Percentiles rank a stretch among this genome's conserved stretches.
Evolutionary conservation across 2,113 vertebrate species (phyloP).

Genomic region (Petromus typicus): DNA sequence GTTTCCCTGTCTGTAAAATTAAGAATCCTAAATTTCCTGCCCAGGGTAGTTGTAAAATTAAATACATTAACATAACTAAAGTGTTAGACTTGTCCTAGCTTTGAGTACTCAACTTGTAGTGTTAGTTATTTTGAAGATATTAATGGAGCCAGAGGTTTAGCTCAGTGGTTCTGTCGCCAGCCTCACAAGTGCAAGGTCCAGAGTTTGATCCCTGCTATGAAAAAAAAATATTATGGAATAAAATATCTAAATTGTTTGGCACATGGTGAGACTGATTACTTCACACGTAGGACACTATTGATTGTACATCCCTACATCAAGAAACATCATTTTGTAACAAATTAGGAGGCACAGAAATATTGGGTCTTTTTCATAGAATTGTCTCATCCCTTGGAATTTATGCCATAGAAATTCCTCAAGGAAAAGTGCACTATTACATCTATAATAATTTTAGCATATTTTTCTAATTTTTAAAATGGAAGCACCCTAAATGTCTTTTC

Average conservation of each 20-base stretch:
- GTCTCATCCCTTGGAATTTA: not conserved
- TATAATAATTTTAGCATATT: not conserved
- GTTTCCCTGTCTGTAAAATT: no score
- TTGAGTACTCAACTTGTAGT: no score
- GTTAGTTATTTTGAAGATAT: no score
- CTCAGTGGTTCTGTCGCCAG: no score
- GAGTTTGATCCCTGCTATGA: no score
- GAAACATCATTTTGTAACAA: constrained; percentile 3
- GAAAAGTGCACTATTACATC: not conserved
- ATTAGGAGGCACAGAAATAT: not conserved
- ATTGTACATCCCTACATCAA: not conserved
- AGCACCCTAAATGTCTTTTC: not conserved
- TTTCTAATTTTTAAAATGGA: constrained; percentile 17
- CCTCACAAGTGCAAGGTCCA: no score
- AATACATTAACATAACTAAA: no score
- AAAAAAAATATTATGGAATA: not conserved
- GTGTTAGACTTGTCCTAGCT: no score
- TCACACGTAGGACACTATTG: not conserved
- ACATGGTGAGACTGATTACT: not conserved
- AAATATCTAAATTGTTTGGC: not conserved
- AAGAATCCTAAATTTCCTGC: no score
- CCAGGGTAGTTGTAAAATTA: no score
- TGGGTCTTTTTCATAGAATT: not conserved
- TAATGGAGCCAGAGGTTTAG: no score
- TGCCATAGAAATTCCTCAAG: not conserved